Conservation (phyloP, 1,140 invertebrate genomes). For the Pseudomyrmex dendroicus region DNA sequence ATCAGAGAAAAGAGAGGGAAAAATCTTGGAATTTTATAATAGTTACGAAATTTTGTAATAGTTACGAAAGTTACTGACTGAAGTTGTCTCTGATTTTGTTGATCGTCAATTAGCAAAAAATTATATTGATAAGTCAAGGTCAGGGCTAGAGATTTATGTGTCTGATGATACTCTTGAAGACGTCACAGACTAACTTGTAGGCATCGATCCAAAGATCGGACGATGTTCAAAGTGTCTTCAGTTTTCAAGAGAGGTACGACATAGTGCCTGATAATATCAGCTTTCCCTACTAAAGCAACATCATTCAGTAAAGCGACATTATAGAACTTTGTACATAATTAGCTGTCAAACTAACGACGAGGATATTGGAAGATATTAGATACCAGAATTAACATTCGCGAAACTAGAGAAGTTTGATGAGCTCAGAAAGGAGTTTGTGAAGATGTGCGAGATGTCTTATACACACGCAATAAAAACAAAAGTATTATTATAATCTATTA, state of each 20-base stretch:
- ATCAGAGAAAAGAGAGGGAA: too few relatives aligned
- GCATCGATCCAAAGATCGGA: conserved; percentile 71
- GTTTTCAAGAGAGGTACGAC: not conserved
- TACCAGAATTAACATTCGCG: not conserved
- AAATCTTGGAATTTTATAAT: not conserved
- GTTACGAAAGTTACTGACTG: not conserved
- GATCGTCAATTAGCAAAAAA: conserved; percentile 7
- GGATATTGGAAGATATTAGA: not conserved
- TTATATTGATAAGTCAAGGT: conserved; percentile 62
- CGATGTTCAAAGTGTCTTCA: conserved; percentile 13
- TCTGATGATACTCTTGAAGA: conserved; percentile 55
- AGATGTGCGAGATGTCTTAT: too few relatives aligned
- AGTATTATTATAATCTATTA: not conserved
- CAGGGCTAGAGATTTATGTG: conserved; percentile 68
- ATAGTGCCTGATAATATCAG: not conserved
- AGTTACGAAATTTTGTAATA: conserved; percentile 5
- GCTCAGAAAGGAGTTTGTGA: too few relatives aligned
- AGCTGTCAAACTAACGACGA: not conserved
- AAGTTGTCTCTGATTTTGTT: not conserved
- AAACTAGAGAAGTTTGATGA: not conserved
- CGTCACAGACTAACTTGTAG: conserved; percentile 60
- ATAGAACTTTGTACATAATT: too few relatives aligned
- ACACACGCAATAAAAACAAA: too few relatives aligned
- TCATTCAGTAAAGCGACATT: not conserved
- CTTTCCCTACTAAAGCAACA: not conserved